Base-by-base conservation (phyloP, 1,140 invertebrate species). In the Conus ventricosus region DNA sequence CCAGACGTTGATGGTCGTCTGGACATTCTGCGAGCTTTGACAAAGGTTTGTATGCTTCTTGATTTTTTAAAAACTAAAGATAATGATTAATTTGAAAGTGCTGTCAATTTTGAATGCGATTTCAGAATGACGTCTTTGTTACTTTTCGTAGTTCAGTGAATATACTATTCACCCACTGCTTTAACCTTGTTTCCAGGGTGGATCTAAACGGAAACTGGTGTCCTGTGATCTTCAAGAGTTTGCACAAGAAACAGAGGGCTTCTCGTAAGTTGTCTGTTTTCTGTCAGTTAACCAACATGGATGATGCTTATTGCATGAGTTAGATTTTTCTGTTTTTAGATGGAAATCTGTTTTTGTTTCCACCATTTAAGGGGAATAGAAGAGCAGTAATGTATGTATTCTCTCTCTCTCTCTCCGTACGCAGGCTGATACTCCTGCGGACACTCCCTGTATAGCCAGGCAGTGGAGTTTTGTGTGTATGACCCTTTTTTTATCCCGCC, bases 21-120 rank as follows among this genome's bases (percentile, higher is more conserved):
- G 1, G 98, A 99, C 89, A 99, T 99, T 91, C 95, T 99, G 4
- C 96, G 96, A 92, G 98, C 98, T 71, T 95, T 98, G 20, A 99
- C 99, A 1, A 99, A 99, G 96, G 97, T 98, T 94, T 90, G 76
- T 87, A 55, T 55, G 97, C 55, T 99, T 97, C 91, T 98, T 98
- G 94, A 95, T 93, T 91, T 91, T 89, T 10, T 84, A 1, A 1
- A 39, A 39, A 39, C 39, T 39, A 39, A 39, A 39, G 39, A 39
- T 39, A 39, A 39, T 39, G 39, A 39, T 39, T 39, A 39, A 39
- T 39, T 39, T 39, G 39, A 39, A 39, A 39, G 39, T 39, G 39
- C 39, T 39, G 39, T 39, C 39, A 39, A 39, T 3, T 85, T 15
- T 67, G 71, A 83, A 39, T 75, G 20, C 0, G 20, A 75, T 25